Percentiles rank a stretch among this genome's conserved stretches.
phyloP scores from a whole-genome alignment of 2,888 invertebrate species.

The Ethmia dodecea region DNA sequence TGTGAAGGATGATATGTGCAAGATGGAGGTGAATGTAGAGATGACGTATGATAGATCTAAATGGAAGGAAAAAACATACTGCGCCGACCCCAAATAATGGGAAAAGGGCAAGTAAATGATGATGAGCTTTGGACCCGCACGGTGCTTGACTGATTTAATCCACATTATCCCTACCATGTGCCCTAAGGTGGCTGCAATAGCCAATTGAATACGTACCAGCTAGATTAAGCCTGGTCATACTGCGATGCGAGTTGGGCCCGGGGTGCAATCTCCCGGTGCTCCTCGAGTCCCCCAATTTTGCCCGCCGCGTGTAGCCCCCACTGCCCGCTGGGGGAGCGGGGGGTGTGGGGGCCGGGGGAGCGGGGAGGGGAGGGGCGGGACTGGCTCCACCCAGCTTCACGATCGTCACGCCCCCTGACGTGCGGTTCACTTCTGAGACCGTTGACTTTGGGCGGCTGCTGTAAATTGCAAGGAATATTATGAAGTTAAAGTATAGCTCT shows the following conservation, averaged over 20 bases:
- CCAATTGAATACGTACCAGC: conserved; percentile 79
- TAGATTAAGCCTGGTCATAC: conserved; percentile 87
- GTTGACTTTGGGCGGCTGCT: conserved; percentile 53
- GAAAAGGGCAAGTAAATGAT: no score
- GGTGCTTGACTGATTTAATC: no score
- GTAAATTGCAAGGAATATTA: conserved; percentile 5
- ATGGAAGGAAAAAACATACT: no score
- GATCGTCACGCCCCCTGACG: conserved; percentile 86
- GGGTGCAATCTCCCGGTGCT: conserved; percentile 86
- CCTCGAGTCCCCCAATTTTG: conserved; percentile 85
- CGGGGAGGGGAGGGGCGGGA: conserved; percentile 20
- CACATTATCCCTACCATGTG: no score
- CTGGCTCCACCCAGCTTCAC: conserved; percentile 81
- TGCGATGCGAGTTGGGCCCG: conserved; percentile 84
- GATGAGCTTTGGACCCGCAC: no score
- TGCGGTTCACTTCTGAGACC: conserved; percentile 80
- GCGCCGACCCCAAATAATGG: no score
- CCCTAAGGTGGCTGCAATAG: no score
- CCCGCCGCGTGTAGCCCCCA: conserved; percentile 76
- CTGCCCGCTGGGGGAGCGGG: conserved; percentile 17
- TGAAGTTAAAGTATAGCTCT: not conserved
- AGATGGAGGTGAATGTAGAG: no score
- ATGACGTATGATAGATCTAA: no score
- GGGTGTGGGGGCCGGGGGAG: conserved; percentile 15
- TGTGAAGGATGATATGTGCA: no score